Base-by-base conservation (phyloP, 2,797 vertebrate species). In the Anguilla pacifica region DNA sequence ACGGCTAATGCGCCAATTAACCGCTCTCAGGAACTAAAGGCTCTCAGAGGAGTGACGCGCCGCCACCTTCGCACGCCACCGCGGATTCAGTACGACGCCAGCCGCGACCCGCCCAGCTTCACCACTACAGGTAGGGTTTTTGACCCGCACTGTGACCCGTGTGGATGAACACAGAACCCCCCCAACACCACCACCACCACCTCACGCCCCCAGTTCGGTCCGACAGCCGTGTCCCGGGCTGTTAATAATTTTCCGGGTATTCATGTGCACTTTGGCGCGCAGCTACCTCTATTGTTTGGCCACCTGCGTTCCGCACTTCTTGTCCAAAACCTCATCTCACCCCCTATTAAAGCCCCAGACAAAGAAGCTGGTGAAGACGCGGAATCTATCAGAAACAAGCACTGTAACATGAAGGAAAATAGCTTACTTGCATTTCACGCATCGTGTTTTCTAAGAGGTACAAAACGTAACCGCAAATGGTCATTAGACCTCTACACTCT, bases 1-100 rank as follows among this genome's bases (percentile, higher is more conserved):
- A 89, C 77, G 28, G 90, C 87, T 88, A 57, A 88, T 88, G 92
- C 91, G 88, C 91, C 93, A 94, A 91, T 95, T 94, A 94, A 86
- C 85, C 88, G 87, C 86, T 89, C 81, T 59, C 86, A 87, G 92
- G 92, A 77, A 83, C 64, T 67, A n/a, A 28, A 67, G 64, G 22
- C n/a, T 25, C 64, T 67, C 64, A 5, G 64, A 25, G 64, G 6
- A 70, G 25, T 6, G 64, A 70, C 5, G 9, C n/a, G 64, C n/a
- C 4, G 22, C 3, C 6, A 2, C 64, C 25, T 28, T 7, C 25
- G 25, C 64, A 10, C 64, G 9, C 64, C 7, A 10, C 25, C 64
- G 25, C 6, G 1, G 64, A 9, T 70, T 70, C n/a, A 70, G 28
- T 70, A 70, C n/a, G 64, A 9, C n/a, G 64, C 25, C 0, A 70